Evolutionary conservation across 2,888 invertebrate genomes (phyloP).

Genomic region (Ommatoiulus sabulosus): DNA sequence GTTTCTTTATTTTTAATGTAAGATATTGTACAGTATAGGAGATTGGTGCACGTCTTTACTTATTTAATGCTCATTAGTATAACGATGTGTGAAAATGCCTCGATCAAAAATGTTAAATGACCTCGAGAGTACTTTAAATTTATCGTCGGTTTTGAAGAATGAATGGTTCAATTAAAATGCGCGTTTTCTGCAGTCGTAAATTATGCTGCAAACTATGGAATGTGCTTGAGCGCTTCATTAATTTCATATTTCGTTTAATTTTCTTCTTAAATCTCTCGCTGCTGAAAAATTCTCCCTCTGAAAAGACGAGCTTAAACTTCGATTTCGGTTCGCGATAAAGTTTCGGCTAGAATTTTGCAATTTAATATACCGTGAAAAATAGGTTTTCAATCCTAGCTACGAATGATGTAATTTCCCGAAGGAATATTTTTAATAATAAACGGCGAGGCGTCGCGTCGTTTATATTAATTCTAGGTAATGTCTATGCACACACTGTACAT

Average conservation of each 20-base stretch:
- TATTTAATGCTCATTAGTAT: not conserved
- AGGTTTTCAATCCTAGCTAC: not conserved
- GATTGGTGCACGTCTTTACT: not conserved
- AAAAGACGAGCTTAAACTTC: not conserved
- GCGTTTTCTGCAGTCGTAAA: not conserved
- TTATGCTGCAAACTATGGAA: not conserved
- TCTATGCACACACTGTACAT: not conserved
- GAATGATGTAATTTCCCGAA: constrained; percentile 13
- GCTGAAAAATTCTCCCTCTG: not conserved
- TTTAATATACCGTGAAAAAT: constrained; percentile 10
- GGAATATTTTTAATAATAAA: constrained; percentile 46
- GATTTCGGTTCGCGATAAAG: not conserved
- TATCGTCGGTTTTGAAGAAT: not conserved
- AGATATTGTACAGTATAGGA: no score
- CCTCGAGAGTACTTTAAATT: not conserved
- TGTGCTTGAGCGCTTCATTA: constrained; percentile 1
- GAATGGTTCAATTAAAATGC: not conserved
- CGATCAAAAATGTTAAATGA: not conserved
- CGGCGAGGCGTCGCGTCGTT: not conserved
- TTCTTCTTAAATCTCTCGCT: not conserved
- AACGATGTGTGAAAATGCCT: not conserved
- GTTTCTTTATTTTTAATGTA: no score
- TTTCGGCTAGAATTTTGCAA: not conserved
- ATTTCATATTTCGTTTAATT: constrained; percentile 6
- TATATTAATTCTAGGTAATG: constrained; percentile 23